Evolutionary conservation across 2,113 vertebrate species (phyloP), one percentile per base, ranked within the genome.

Genomic region (Rhinoderma darwinii): DNA sequence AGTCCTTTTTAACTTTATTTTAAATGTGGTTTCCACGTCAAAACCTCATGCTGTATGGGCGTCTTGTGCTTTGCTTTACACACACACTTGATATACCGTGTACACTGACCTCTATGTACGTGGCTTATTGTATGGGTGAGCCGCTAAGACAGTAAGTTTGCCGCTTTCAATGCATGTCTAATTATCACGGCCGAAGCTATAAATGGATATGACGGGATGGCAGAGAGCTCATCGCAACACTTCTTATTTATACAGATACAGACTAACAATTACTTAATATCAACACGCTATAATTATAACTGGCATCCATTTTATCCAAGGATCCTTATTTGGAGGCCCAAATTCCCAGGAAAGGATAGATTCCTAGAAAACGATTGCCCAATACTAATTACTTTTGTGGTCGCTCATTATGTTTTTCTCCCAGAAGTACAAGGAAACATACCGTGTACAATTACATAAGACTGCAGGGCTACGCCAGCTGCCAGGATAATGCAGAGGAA

Each of bases 371-470:
- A 77, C 15, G 15, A 78, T 47, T 54, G 47, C 18, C 76, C 76
- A 25, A 12, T 78, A 54, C 47, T 78, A 78, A 78, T 78, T 78
- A 78, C 76, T 78, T 78, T 78, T 78, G 76, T 78, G 76, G 50
- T 78, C 50, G 30, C 76, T 78, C 47, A 56, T 78, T 78, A 77
- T 77, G 47, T 78, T 78, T 37, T 54, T 14, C 76, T 78, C 76
- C 76, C 76, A 54, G 76, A 78, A 78, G 76, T 78, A 35, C 50
- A 78, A 78, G 47, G 32, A 78, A 54, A 54, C 47, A 78, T 78
- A 78, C 30, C 47, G 76, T 35, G 47, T 78, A 78, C 17, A 78
- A 78, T 78, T 78, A 78, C 50, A 78, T 7, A 78, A 54, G 47
- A 54, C 76, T 78, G 75, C 75, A 76, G 75, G 44, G 44, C 75